Evolutionary conservation across 2,797 vertebrate genomes (phyloP), one percentile per base, ranked within the genome.

Genomic region (Kryptolebias ocellatus): DNA sequence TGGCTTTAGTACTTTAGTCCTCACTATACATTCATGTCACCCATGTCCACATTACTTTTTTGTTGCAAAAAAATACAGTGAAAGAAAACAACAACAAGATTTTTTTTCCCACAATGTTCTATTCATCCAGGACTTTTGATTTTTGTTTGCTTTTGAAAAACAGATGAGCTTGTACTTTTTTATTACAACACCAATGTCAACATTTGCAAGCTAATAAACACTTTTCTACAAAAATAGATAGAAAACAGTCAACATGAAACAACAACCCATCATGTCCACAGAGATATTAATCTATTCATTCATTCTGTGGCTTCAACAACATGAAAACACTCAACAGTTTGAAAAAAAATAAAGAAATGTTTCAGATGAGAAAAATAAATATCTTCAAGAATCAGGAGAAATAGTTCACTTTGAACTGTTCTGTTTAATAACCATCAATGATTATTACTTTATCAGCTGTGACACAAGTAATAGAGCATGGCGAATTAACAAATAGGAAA

Each of bases 1-100:
- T 74, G 58, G 55, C 56, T 69, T 20, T 34, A 27, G 6, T 47
- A 70, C 53, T 39, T 61, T 73, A 49, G 64, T 56, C 57, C 54
- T 15, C 27, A 29, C 4, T 8, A 1, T 9, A 28, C 46, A 55
- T 61, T 62, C 60, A 54, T 57, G 67, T 72, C 51, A 68, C 17
- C 18, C 20, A 47, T 58, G 68, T 46, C 10, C 24, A 1, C n/a
- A 11, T 69, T 58, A 31, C 20, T 67, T 66, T 73, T 56, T 47
- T 37, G 60, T 65, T 50, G 53, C 29, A 8, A 10, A 20, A 4
- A 58, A 59, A 14, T 47, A n/a, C 24, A 6, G 7, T 39, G 10
- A 11, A 5, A 34, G 5, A 34, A 34, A 34, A 34, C 9, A 10
- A 10, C 37, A 39, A 11, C 37, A 39, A 11, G 20, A 24, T 24